Evolutionary conservation across 2,797 vertebrate genomes (phyloP).

Genomic region (Capromys pilorides): DNA sequence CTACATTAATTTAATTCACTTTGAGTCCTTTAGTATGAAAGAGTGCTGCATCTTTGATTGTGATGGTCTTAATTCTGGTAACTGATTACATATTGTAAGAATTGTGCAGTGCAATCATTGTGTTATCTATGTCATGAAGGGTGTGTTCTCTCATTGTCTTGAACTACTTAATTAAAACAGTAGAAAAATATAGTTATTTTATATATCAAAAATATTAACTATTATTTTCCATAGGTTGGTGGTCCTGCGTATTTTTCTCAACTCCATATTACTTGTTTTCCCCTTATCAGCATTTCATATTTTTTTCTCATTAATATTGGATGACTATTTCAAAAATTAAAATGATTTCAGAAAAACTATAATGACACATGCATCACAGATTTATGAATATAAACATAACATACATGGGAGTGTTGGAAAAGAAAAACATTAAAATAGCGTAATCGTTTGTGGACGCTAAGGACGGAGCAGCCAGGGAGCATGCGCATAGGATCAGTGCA

Average conservation of each 20-base stretch:
- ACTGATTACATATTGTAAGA: not conserved
- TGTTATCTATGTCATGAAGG: not conserved
- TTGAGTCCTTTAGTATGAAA: not conserved
- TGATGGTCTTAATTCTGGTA: not conserved
- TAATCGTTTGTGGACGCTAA: not conserved
- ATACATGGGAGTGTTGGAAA: not conserved
- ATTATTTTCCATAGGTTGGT: not conserved
- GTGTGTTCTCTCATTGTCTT: not conserved
- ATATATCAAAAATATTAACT: not conserved
- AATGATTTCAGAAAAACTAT: not conserved
- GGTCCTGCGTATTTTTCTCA: not conserved
- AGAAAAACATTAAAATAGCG: not conserved
- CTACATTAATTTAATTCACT: not conserved
- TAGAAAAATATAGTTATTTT: not conserved
- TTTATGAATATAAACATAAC: not conserved
- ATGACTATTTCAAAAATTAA: not conserved
- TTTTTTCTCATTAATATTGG: not conserved
- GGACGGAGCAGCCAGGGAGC: not conserved
- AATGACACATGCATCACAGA: not conserved
- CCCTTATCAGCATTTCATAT: not conserved
- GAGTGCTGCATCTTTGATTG: not conserved
- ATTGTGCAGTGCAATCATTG: not conserved
- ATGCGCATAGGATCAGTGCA: rapidly evolving
- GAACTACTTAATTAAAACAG: not conserved
- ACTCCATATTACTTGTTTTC: not conserved